Evolutionary conservation across 2,797 vertebrate species (phyloP), one percentile per base, ranked within the genome.

Genomic region (Denticeps clupeoides): DNA sequence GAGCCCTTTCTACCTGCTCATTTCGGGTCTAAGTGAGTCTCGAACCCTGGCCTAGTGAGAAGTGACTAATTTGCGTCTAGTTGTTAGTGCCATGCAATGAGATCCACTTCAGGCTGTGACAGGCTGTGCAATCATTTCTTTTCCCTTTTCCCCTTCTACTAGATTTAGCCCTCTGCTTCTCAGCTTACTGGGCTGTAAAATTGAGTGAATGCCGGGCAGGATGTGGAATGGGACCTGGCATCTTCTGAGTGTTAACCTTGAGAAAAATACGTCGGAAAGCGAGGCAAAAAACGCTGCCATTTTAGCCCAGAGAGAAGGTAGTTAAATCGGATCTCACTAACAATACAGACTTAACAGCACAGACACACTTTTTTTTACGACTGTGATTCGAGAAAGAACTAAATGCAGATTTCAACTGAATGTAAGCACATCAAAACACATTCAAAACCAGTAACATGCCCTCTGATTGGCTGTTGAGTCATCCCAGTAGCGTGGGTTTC

Each of bases 151-250:
- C 21, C 1, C 68, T 70, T 63, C 72, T 63, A 51, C 70, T 61
- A 75, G 75, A 77, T 77, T 80, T 75, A 78, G 61, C 75, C 63
- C 71, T 68, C 69, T 70, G 72, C 79, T 81, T 81, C 78, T 77
- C 79, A 80, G 81, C 70, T 78, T 81, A 83, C 71, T 79, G 80
- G 80, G 71, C 78, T 83, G 82, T 79, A 82, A 83, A 85, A 86
- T 83, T 84, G 78, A 83, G 72, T 68, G 71, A 75, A 78, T 53
- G 68, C 65, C 68, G 77, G 75, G 77, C 73, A 80, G 79, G 71
- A 71, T 67, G 73, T 73, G 70, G 75, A 81, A 83, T 81, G 77
- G 82, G 73, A 80, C 70, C 77, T 77, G 81, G 76, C 80, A 80
- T 70, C 63, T 68, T 77, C 67, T 70, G 74, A 71, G 62, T 68